Conservation (phyloP, 1,140 invertebrate genomes). For the Drosophila albomicans region DNA sequence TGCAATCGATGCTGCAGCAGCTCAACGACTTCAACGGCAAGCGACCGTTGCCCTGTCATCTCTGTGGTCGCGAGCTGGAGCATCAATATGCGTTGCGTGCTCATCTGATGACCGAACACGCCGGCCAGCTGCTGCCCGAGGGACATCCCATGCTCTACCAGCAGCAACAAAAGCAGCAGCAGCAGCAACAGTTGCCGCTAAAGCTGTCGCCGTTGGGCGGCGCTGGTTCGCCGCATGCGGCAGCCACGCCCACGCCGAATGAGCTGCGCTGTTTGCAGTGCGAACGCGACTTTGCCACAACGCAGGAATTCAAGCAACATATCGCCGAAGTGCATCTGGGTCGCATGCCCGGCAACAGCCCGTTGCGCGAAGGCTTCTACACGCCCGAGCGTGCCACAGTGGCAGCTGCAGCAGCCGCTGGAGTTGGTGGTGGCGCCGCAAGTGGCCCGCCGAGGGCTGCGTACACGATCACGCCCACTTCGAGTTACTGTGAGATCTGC, state of each 20-base stretch:
- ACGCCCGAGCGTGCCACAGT: constrained; percentile 75
- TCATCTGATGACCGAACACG: constrained; percentile 88
- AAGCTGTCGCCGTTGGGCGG: constrained; percentile 63
- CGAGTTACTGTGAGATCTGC: constrained; percentile 99
- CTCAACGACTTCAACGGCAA: constrained; percentile 91
- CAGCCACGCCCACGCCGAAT: constrained; percentile 49
- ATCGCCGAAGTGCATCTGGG: constrained; percentile 86
- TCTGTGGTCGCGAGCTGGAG: constrained; percentile 88
- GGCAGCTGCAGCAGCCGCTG: not conserved
- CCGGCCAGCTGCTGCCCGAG: constrained; percentile 53
- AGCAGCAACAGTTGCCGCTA: constrained; percentile 40
- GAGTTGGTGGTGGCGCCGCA: constrained; percentile 44
- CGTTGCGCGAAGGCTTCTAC: constrained; percentile 78
- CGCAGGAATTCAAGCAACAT: constrained; percentile 87
- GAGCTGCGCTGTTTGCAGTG: constrained; percentile 86
- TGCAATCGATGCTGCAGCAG: constrained; percentile 96
- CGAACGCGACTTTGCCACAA: constrained; percentile 86
- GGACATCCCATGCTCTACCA: constrained; percentile 63
- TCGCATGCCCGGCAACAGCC: constrained; percentile 58
- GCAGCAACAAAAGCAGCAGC: constrained; percentile 51
- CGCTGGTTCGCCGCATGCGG: constrained; percentile 20
- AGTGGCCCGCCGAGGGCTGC: constrained; percentile 63
- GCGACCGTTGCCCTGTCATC: constrained; percentile 86
- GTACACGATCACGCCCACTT: constrained; percentile 88
- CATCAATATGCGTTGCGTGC: constrained; percentile 86